Evolutionary conservation across 2,113 vertebrate genomes (phyloP).

Genomic region (Psilopogon haemacephalus): DNA sequence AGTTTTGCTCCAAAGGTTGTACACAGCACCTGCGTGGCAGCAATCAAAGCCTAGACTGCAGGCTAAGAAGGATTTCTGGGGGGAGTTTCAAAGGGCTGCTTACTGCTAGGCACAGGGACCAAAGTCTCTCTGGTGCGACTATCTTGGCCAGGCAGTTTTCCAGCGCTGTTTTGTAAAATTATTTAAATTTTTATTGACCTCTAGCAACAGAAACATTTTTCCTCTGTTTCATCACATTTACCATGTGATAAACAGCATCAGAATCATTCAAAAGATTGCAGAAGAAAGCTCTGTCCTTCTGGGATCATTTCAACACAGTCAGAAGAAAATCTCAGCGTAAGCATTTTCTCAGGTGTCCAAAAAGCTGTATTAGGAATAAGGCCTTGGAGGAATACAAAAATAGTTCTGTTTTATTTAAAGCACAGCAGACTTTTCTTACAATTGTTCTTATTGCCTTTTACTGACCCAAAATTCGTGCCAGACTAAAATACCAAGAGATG

Average conservation of each 20-base stretch:
- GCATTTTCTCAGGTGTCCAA: not conserved
- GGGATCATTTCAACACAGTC: not conserved
- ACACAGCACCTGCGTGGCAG: rapidly evolving
- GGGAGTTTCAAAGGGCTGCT: not conserved
- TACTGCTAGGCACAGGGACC: not conserved
- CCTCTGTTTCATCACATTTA: not conserved
- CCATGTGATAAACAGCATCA: not conserved
- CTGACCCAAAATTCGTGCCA: not conserved
- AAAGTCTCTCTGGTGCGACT: not conserved
- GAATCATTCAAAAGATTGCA: not conserved
- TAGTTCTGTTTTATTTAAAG: not conserved
- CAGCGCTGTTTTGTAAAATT: not conserved
- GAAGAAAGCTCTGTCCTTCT: not conserved
- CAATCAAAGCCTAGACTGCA: not conserved
- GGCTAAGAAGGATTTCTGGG: not conserved
- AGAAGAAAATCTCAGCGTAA: not conserved
- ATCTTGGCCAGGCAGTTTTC: not conserved
- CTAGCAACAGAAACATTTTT: not conserved
- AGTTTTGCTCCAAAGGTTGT: not conserved
- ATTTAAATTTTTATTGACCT: not conserved
- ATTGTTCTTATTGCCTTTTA: not conserved
- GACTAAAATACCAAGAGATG: conserved; percentile 13
- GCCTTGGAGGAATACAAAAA: not conserved
- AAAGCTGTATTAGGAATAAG: not conserved
- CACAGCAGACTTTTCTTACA: not conserved